Evolutionary conservation across 2,888 invertebrate genomes (phyloP).

Genomic region (Dynastes hyllus): DNA sequence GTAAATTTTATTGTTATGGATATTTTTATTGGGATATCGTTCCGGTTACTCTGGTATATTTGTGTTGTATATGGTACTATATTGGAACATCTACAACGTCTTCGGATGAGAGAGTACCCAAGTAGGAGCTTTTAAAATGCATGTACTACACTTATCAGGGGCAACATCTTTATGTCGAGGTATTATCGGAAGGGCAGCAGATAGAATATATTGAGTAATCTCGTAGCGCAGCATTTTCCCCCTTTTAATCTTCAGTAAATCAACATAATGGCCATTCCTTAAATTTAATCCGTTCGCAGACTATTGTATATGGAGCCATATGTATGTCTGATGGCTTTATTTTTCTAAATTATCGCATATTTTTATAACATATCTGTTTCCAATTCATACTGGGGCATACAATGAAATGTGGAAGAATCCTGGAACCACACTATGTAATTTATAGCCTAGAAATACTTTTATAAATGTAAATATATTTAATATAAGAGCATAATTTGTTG

Average conservation of each 20-base stretch:
- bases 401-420: background rate
- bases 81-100: conserved; percentile 2
- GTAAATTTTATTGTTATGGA: conserved; percentile 50
- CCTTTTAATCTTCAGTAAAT: conserved; percentile 37
- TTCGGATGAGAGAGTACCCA: background rate
- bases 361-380: background rate
- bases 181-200: conserved; percentile 16
- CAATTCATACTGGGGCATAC: background rate
- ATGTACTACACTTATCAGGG: conserved; percentile 25
- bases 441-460: background rate
- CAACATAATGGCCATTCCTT: conserved; percentile 27
- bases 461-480: too few relatives aligned
- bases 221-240: background rate
- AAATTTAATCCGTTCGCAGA: conserved; percentile 15
- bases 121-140: conserved; percentile 24
- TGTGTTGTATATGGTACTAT: conserved; percentile 16
- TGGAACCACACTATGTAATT: background rate
- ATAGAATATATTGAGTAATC: conserved; percentile 34
- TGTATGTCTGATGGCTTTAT: background rate
- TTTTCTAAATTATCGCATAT: conserved; percentile 6
- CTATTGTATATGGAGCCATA: conserved; percentile 6
- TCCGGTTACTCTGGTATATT: conserved; percentile 5
- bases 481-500: too few relatives aligned
- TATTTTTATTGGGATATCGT: conserved; percentile 40
- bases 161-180: conserved; percentile 31